Evolutionary conservation across 2,797 vertebrate genomes (phyloP).

Genomic region (Apogon hyalosoma): DNA sequence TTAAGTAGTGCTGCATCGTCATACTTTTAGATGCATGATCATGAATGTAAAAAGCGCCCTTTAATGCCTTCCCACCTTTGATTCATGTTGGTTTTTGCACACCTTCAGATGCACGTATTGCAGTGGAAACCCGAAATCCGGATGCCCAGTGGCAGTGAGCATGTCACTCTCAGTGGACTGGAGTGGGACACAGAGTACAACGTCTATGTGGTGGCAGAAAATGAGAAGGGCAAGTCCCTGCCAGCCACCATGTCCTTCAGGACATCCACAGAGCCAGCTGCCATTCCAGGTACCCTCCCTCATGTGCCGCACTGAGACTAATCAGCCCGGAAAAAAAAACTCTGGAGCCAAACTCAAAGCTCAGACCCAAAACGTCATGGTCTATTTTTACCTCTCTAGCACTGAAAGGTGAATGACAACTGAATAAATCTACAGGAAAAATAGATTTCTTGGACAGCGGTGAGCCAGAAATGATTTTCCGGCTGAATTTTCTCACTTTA

Average conservation of each 20-base stretch:
- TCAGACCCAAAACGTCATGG: constrained; percentile 23
- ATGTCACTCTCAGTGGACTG: constrained; percentile 88
- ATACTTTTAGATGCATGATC: background rate
- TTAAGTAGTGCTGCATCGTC: background rate
- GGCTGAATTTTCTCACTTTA: constrained; percentile 59
- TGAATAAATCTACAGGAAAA: constrained; percentile 57
- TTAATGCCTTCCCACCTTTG: background rate
- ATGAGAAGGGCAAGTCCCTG: constrained; percentile 94
- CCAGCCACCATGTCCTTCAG: constrained; percentile 88
- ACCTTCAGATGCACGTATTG: constrained; percentile 82
- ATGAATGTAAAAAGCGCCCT: background rate
- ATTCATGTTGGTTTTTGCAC: background rate
- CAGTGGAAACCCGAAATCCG: constrained; percentile 94
- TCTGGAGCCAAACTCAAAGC: constrained; percentile 68
- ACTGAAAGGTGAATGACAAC: constrained; percentile 58
- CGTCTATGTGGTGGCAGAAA: constrained; percentile 92
- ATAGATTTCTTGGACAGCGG: constrained; percentile 39
- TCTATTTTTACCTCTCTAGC: constrained; percentile 54
- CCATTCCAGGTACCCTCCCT: constrained; percentile 91
- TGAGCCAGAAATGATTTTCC: constrained; percentile 61
- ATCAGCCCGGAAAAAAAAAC: constrained; percentile 31
- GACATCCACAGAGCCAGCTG: constrained; percentile 90
- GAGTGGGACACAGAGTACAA: constrained; percentile 96
- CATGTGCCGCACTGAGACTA: constrained; percentile 36
- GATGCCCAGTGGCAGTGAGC: constrained; percentile 87